Evolutionary conservation across 2,888 invertebrate species (phyloP).

Genomic region (Campopleginae sp.): DNA sequence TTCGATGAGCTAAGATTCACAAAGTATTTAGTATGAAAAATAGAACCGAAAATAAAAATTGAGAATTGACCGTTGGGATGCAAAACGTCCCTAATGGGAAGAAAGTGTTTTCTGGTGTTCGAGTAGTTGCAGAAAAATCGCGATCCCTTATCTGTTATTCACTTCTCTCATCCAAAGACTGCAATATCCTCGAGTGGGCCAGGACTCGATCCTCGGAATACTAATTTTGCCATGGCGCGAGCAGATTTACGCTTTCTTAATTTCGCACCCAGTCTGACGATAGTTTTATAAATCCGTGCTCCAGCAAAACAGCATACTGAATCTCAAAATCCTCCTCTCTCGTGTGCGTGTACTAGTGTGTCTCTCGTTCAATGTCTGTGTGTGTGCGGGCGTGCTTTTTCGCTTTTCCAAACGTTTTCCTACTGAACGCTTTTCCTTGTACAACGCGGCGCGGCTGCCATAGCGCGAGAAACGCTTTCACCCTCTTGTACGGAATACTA

Average conservation of each 20-base stretch:
- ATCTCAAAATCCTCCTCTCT: constrained; percentile 35
- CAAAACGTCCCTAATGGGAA: no score
- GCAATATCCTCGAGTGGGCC: constrained; percentile 70
- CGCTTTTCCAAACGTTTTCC: constrained; percentile 36
- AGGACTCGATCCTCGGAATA: constrained; percentile 80
- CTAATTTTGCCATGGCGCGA: constrained; percentile 78
- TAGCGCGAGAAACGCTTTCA: constrained; percentile 76
- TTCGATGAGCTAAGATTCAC: no score
- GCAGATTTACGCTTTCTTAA: constrained; percentile 83
- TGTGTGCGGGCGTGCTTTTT: neutral
- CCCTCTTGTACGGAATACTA: constrained; percentile 75
- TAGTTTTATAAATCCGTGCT: constrained; percentile 81
- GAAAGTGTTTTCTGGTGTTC: neutral
- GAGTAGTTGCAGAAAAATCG: neutral
- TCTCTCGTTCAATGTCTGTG: neutral
- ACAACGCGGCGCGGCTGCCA: constrained; percentile 66
- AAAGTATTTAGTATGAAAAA: no score
- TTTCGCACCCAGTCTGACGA: constrained; percentile 75
- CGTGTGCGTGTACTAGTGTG: neutral
- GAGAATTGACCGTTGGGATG: no score
- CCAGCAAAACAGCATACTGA: constrained; percentile 45
- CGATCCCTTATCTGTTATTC: constrained; percentile 9
- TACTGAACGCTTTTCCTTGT: constrained; percentile 40
- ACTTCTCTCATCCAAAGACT: constrained; percentile 23
- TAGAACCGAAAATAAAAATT: no score